Evolutionary conservation across 2,797 vertebrate genomes (phyloP), one percentile per base, ranked within the genome.

Genomic region (Tapera naevia): DNA sequence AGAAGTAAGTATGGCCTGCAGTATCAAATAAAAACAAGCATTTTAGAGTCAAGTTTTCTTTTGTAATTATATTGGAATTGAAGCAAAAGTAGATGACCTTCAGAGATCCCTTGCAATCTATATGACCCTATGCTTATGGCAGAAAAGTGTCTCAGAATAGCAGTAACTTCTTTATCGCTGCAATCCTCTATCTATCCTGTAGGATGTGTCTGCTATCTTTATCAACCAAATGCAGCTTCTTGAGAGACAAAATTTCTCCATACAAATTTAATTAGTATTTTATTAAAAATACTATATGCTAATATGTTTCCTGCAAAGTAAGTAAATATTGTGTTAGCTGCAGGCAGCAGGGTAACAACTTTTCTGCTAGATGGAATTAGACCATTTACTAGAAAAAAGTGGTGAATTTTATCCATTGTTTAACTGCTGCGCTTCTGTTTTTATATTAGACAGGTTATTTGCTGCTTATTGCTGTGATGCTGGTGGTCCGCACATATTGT

Each of bases 401-500:
- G 39, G 10, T 81, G 24, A 37, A 9, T 80, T 80, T 56, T 85
- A 51, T 64, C 37, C 18, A 30, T 75, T 91, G 11, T 91, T 92
- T 93, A 94, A 89, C 94, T 94, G 24, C 70, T 91, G 5, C 46
- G 10, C 17, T 73, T 97, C 33, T 84, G 1, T 83, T 94, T 95
- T 96, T 97, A 62, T 96, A 96, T 91, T 94, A 99, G 99, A 98
- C 98, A 45, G 99, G 98, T 84, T 99, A 99, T 97, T 98, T 99
- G 82, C 4, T 99, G 90, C 96, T 99, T 58, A 99, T 99, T 80
- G 99, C 99, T 51, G 95, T 98, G 89, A 99, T 99, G 99, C 97
- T 99, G 95, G 98, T 99, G 80, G 95, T 98, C 86, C 98, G 99
- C 91, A 99, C 99, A 12, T 99, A 99, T 83, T 99, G 99, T 97